Evolutionary conservation across 2,888 invertebrate genomes (phyloP), one percentile per base, ranked within the genome.

Genomic region (Meteorus colon): DNA sequence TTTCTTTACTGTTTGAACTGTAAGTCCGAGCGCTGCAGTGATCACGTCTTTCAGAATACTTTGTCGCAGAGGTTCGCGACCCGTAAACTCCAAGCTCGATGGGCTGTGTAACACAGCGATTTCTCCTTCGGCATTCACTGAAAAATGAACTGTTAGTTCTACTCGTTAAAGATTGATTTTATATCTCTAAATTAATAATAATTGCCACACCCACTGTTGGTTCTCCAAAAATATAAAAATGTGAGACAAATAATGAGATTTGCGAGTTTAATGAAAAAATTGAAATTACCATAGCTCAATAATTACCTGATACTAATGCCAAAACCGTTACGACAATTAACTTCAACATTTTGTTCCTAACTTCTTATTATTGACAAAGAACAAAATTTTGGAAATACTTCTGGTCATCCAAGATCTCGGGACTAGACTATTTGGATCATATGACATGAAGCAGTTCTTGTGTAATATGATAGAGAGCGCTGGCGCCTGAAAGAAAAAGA

Each of bases 1-100:
- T 67, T 41, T 68, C 83, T 82, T 77, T 90, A 94, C 94, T 90
- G 93, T 93, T 87, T 93, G 93, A n/a, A 94, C 93, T 14, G 95
- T 93, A 80, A 94, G 92, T 67, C 96, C 96, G 79, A 95, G 90
- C 70, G 93, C 90, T 75, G 94, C 94, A n/a, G 93, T 92, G 80
- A 93, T 92, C 6, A 96, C 92, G 88, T 96, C 96, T 84, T 92
- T 93, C 2, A 95, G 88, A 4, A 92, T 89, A 83, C 93, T 94
- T 84, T 94, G 93, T 75, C 92, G 91, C 14, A 94, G 86, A 79
- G 91, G 91, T 79, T 92, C 92, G 79, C 92, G 91, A 74, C 95
- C 95, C 82, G 92, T 91, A 89, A 96, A 96, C 78, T 90, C 89
- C 62, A 96, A 90, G 81, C 94, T 94, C 73, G 92, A 90, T 24